Base-by-base conservation (phyloP, 1,140 invertebrate species). In the Macrotrachela quadricornifera region DNA sequence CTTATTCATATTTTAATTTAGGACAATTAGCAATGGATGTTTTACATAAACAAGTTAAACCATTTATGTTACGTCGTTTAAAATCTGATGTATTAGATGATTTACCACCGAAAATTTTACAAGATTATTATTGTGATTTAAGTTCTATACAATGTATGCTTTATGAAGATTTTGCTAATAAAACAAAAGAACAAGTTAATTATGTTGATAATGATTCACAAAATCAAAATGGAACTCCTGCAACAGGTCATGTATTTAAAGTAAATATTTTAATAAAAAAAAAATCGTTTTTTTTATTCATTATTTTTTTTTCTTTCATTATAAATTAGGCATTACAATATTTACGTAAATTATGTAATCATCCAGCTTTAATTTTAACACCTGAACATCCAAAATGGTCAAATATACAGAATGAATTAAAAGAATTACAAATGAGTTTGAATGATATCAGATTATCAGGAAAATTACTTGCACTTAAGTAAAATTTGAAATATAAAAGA, bases 51-150 rank as follows among this genome's bases (percentile, higher is more conserved):
- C 90, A 78, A 60, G 86, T 92, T 9, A 67, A 99, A 53, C 94
- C 94, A 37, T 99, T 99, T 71, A 74, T 99, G 1, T 67, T 99
- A 46, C 74, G 94, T 36, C 75, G 94, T 60, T 80, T 95, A 62
- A 99, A 99, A 68, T 86, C 94, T 66, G 92, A 99, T 65, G 94
- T 99, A 0, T 71, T 99, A 0, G 80, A 85, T 63, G 90, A 95
- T 67, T 71, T 99, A 50, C 94, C 94, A 46, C 88, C 91, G 9
- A 99, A 99, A 74, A 96, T 97, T 49, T 95, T 92, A 10, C 92
- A 97, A 71, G 78, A 95, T 74, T 91, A 94, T 70, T 90, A 92
- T 63, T 99, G 91, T 73, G 86, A 97, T 67, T 71, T 94, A 43
- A 87, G 84, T 70, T 77, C 83, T 57, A 56, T 75, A 40, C 74